Base-by-base conservation (phyloP, 2,113 vertebrate genomes). In the Poeciliopsis turrubarensis region DNA sequence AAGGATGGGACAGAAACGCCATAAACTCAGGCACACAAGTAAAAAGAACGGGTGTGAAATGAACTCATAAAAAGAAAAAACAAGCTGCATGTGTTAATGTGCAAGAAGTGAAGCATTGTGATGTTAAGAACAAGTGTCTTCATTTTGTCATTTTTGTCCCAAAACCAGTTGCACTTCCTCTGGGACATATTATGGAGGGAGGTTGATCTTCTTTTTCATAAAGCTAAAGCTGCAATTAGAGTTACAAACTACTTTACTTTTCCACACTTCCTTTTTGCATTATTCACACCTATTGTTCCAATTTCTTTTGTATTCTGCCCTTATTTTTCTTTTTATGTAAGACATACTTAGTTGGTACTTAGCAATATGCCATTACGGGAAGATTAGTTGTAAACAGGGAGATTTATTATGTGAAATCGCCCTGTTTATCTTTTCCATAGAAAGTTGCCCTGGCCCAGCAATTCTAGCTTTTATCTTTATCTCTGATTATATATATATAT, bases 11-110 rank as follows among this genome's bases (percentile, higher is more conserved):
- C 65, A 85, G 81, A 79, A 87, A 86, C 72, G 80, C 71, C 77
- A 78, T 86, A 79, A 88, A 72, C 32, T 80, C 80, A 90, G 85
- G 78, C 78, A 65, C 80, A 86, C 75, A 85, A 86, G 90, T 87
- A 65, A 84, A 87, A 64, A 62, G 73, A 57, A 30, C 31, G 8
- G 9, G 17, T 62, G 57, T 60, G 70, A 72, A 60, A 69, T 68
- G 74, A 25, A 65, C 74, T 72, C 68, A 5, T 32, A 61, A 37
- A 68, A 74, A 83, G 17, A 47, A 66, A 71, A 37, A 25, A 74
- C 47, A 69, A 74, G 66, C 66, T 69, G 39, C 30, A 67, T 73
- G 67, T 78, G 79, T 85, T 72, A 51, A 63, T 63, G 70, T 77
- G 32, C 47, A 37, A 68, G 65, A 29, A 29, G 41, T 68, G 47